These are phyloP conservation scores for Conopomorpha cramerella DNA, from an alignment of 1,140 invertebrate genomes.

Conservation along the genomic window DNA sequence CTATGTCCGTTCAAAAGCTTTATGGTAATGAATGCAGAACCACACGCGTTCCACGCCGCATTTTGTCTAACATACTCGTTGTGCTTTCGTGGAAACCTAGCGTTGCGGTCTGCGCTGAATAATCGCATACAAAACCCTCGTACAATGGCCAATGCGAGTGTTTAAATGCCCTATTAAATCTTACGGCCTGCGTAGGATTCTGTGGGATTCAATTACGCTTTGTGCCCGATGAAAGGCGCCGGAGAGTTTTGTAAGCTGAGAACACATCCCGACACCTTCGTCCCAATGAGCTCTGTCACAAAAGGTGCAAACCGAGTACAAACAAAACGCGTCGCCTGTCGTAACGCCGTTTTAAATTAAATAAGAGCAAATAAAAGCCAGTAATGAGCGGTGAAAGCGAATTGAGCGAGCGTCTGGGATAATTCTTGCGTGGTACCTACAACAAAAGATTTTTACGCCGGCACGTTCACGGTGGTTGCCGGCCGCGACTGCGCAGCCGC, in stretches of 20 bases:
- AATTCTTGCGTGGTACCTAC: slow-evolving; percentile 29
- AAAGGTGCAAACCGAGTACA: slow-evolving; percentile 47
- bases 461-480: too few relatives aligned
- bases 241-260: slow-evolving; percentile 48
- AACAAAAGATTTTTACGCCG: slow-evolving; percentile 33
- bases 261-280: slow-evolving; percentile 56
- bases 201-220: slow-evolving; percentile 59
- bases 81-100: slow-evolving; percentile 35
- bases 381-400: slow-evolving; percentile 39
- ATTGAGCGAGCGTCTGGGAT: slow-evolving; percentile 18
- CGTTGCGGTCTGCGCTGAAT: slow-evolving; percentile 43
- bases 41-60: slow-evolving; percentile 19
- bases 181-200: slow-evolving; percentile 53
- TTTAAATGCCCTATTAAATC: slow-evolving; percentile 61
- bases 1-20: slow-evolving; percentile 9
- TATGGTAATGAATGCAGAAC: slow-evolving; percentile 17
- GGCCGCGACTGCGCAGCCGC: not conserved
- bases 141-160: slow-evolving; percentile 56
- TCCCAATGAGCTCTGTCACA: slow-evolving; percentile 51
- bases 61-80: slow-evolving; percentile 27
- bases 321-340: slow-evolving; percentile 26
- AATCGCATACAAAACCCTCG: slow-evolving; percentile 48
- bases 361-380: slow-evolving; percentile 54
- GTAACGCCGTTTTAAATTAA: slow-evolving; percentile 47
- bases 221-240: slow-evolving; percentile 55